Base-by-base conservation (phyloP, 2,113 vertebrate species). In the Apeltes quadracus region DNA sequence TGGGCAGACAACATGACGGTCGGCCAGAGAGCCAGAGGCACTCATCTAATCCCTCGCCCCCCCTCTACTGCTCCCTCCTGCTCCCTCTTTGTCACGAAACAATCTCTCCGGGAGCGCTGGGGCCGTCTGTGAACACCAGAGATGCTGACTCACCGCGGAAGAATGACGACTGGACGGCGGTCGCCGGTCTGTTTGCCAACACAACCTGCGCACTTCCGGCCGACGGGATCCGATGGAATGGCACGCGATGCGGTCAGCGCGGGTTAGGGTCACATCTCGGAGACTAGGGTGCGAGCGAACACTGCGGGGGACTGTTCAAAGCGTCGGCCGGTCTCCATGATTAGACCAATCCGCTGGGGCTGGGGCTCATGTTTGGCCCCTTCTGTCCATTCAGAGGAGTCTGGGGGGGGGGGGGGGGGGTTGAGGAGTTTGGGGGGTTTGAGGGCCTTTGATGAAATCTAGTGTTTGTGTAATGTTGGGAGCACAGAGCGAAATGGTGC, bases 381-480 rank as follows among this genome's bases (percentile, higher is more conserved):
- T 85, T 90, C 87, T 91, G 89, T 92, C 85, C 89, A 90, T 92
- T 91, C 88, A 91, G 78, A 61, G 46, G 61, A 57, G 53, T 56
- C 34, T 11, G 54, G 48, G 41, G 77, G 53, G 39, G 29, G 2
- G 2, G 29, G 29, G 54, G 48, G 38, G 77, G 53, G 53, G n/a
- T n/a, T n/a, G n/a, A n/a, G n/a, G n/a, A n/a, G n/a, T n/a, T n/a
- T n/a, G n/a, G n/a, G n/a, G n/a, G n/a, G n/a, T n/a, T n/a, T n/a
- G n/a, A n/a, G n/a, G 36, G 61, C 86, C 83, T 85, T 88, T 87
- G 87, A 91, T 84, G 86, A 84, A 88, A 84, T 90, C 85, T 85
- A 77, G 80, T 92, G 91, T 89, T 92, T 92, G 88, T 89, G 78
- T 91, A 89, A 88, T 76, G 75, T 87, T 85, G 65, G 72, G 69